These are phyloP conservation scores for Nothoprocta perdicaria DNA, from an alignment of 2,113 vertebrate species.

Conservation along the genomic window DNA sequence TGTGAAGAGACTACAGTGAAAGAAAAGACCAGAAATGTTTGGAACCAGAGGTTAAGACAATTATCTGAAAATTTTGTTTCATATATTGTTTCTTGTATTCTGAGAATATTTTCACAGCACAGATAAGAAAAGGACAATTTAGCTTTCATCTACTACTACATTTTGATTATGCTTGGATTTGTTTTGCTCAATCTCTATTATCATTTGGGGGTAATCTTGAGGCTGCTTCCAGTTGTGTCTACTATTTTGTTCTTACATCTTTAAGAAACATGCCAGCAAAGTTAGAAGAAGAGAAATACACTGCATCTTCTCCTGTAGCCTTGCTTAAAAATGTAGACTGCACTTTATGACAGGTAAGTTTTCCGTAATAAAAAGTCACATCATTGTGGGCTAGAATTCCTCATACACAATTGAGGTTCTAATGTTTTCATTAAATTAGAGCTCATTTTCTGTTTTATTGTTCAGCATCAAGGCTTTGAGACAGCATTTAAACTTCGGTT, in stretches of 20 bases:
- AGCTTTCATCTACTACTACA: background rate
- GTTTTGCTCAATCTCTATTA: background rate
- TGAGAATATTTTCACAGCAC: background rate
- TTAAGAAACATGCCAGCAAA: background rate
- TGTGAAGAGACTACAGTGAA: background rate
- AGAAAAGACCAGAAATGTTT: background rate
- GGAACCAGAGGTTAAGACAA: background rate
- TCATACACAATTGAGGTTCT: background rate
- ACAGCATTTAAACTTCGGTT: background rate
- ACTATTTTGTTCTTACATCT: background rate
- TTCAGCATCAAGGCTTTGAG: background rate
- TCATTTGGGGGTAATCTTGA: background rate
- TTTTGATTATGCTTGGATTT: background rate
- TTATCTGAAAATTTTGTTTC: background rate
- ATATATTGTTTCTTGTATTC: background rate
- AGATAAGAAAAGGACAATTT: background rate
- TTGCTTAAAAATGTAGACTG: background rate
- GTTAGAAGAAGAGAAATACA: background rate
- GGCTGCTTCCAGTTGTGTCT: background rate
- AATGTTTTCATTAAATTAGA: constrained; percentile 3
- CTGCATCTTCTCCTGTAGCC: background rate
- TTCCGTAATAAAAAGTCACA: background rate
- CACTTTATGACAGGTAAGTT: background rate
- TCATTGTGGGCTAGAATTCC: background rate
- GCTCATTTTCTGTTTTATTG: background rate